These are phyloP conservation scores for Suillia variegata DNA, from an alignment of 2,888 invertebrate genomes.

Conservation along the genomic window DNA sequence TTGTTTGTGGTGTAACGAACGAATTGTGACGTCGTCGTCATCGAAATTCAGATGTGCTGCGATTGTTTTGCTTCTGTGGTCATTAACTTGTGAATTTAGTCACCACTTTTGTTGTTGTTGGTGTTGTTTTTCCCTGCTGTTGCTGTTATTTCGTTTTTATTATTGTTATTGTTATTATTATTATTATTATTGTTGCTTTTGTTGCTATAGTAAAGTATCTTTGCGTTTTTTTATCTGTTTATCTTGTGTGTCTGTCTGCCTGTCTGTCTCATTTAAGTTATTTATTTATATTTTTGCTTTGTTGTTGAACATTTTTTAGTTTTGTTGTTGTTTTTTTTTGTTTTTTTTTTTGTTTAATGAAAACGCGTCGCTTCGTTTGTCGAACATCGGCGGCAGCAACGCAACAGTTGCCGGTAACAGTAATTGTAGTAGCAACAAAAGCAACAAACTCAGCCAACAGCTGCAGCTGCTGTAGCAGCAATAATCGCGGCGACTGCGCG, in stretches of 20 bases:
- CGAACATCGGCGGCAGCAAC: background rate
- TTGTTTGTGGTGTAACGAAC: background rate
- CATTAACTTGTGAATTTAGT: constrained; percentile 10
- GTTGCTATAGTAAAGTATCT: no score
- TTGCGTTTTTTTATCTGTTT: no score
- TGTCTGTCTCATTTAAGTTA: background rate
- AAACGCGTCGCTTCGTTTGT: background rate
- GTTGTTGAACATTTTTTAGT: constrained; percentile 5
- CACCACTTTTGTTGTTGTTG: constrained; percentile 9
- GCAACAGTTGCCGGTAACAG: constrained; percentile 1
- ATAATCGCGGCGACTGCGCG: background rate
- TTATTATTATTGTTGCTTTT: no score
- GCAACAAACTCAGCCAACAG: no score
- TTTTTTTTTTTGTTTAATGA: constrained; percentile 6
- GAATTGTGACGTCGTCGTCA: background rate
- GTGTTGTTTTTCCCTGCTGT: constrained; percentile 1
- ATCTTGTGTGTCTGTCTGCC: background rate
- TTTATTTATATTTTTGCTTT: background rate
- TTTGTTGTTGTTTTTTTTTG: no score
- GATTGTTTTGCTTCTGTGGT: background rate
- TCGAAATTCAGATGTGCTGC: background rate
- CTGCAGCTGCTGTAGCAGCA: background rate
- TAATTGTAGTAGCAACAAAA: background rate
- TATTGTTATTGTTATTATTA: no score
- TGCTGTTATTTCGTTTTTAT: constrained; percentile 7